Evolutionary conservation across 2,113 vertebrate genomes (phyloP).

Genomic region (Elaphurus davidianus): DNA sequence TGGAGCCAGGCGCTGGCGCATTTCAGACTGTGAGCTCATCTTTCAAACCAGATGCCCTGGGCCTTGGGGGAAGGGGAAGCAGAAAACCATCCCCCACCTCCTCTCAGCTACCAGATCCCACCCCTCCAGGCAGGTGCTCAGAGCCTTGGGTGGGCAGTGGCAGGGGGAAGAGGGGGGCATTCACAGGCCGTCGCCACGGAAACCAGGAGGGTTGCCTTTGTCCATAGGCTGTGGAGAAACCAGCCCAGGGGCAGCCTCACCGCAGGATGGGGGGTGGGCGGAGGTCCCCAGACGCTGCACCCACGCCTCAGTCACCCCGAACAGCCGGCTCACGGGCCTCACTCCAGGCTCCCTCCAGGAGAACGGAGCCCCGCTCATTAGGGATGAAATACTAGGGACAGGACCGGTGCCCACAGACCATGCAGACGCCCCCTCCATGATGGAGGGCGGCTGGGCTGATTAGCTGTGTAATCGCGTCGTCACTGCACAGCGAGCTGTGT

Average conservation of each 20-base stretch:
- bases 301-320: accelerated
- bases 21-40: background rate
- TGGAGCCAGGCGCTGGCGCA: accelerated
- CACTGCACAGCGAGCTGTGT: conserved; percentile 80
- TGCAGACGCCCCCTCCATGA: conserved; percentile 11
- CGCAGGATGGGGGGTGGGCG: accelerated
- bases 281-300: accelerated
- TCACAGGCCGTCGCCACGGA: background rate
- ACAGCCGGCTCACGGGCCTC: background rate
- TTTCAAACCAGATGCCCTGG: accelerated
- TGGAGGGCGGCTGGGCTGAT: conserved; percentile 79
- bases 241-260: background rate
- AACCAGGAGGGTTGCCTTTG: background rate
- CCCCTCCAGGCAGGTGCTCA: background rate
- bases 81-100: no score
- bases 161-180: accelerated
- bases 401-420: conserved; percentile 29
- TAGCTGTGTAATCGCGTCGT: conserved; percentile 81
- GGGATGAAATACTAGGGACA: conserved; percentile 32
- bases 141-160: accelerated
- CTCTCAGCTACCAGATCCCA: background rate
- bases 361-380: conserved; percentile 36
- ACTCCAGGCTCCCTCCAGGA: conserved; percentile 9
- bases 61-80: background rate
- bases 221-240: background rate